These are phyloP conservation scores for Tethea ocularis DNA, from an alignment of 2,888 invertebrate genomes.

Conservation along the genomic window DNA sequence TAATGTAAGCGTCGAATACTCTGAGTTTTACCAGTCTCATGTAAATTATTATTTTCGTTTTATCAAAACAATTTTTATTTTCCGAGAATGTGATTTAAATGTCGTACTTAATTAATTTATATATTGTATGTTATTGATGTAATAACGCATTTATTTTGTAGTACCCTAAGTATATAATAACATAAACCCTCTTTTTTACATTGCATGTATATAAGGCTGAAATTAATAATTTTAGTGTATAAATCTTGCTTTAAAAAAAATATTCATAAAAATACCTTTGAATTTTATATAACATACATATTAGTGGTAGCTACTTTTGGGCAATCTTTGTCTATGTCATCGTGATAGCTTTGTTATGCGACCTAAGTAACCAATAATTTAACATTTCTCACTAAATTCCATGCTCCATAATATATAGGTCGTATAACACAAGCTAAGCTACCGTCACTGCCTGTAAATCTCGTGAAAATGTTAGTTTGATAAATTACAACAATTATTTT, in stretches of 20 bases:
- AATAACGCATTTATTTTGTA: conserved; percentile 49
- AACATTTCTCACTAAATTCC: not conserved
- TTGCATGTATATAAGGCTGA: conserved; percentile 73
- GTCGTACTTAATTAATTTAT: conserved; percentile 65
- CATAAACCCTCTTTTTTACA: conserved; percentile 39
- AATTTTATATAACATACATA: conserved; percentile 22
- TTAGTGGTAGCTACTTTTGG: conserved; percentile 18
- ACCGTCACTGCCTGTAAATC: conserved; percentile 26
- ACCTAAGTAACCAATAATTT: not conserved
- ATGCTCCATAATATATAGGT: not conserved
- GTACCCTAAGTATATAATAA: conserved; percentile 41
- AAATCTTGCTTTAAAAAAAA: conserved; percentile 46
- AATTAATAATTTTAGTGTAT: conserved; percentile 51
- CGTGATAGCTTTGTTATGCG: not conserved
- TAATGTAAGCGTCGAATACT: conserved; percentile 45
- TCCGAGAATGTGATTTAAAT: conserved; percentile 61
- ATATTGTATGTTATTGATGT: conserved; percentile 43
- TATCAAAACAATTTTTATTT: conserved; percentile 20
- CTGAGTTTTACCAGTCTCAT: conserved; percentile 29
- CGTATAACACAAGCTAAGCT: conserved; percentile 1
- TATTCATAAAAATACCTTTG: conserved; percentile 20
- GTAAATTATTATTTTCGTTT: conserved; percentile 18
- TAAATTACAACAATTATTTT: conserved; percentile 12
- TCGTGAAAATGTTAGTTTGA: conserved; percentile 18
- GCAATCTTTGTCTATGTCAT: not conserved